Conservation (phyloP, 2,113 vertebrate genomes). For the Forbesichthys agassizii region DNA sequence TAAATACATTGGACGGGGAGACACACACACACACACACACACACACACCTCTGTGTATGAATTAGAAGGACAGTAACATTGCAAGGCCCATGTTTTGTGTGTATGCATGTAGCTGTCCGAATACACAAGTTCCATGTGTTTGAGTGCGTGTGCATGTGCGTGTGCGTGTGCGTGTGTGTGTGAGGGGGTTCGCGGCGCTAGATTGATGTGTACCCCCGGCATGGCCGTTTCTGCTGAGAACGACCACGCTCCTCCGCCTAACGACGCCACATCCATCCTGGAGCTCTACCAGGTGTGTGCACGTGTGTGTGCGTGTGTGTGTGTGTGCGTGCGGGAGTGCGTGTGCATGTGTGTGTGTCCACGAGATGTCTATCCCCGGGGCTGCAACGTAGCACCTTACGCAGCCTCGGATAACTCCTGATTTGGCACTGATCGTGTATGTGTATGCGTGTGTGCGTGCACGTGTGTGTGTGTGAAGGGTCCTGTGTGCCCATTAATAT, state of each 20-base stretch:
- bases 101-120: slow-evolving; percentile 14
- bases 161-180: slow-evolving; percentile 52
- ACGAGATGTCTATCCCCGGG: slow-evolving; percentile 89
- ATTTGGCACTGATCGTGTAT: slow-evolving; percentile 81
- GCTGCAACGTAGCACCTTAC: slow-evolving; percentile 66
- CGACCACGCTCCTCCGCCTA: slow-evolving; percentile 85
- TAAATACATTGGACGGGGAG: slow-evolving; percentile 70
- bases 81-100: slow-evolving; percentile 30
- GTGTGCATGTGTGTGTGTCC: slow-evolving; percentile 40
- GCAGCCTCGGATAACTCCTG: slow-evolving; percentile 85
- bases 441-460: slow-evolving; percentile 34
- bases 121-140: slow-evolving; percentile 21
- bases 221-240: slow-evolving; percentile 88
- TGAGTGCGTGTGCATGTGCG: slow-evolving; percentile 39
- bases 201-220: slow-evolving; percentile 90
- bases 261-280: slow-evolving; percentile 96
- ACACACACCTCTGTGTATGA: slow-evolving; percentile 7
- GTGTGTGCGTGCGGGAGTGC: slow-evolving; percentile 22
- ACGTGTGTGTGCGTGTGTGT: slow-evolving; percentile 49
- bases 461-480: slow-evolving; percentile 72
- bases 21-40: neutral
- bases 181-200: slow-evolving; percentile 74
- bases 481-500: slow-evolving; percentile 91
- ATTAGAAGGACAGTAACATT: slow-evolving; percentile 16
- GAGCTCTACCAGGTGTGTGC: slow-evolving; percentile 45